Percentiles rank a stretch among this genome's conserved stretches.
phyloP scores from a whole-genome alignment of 2,888 invertebrate genomes.

The Brachyopa scutellaris region DNA sequence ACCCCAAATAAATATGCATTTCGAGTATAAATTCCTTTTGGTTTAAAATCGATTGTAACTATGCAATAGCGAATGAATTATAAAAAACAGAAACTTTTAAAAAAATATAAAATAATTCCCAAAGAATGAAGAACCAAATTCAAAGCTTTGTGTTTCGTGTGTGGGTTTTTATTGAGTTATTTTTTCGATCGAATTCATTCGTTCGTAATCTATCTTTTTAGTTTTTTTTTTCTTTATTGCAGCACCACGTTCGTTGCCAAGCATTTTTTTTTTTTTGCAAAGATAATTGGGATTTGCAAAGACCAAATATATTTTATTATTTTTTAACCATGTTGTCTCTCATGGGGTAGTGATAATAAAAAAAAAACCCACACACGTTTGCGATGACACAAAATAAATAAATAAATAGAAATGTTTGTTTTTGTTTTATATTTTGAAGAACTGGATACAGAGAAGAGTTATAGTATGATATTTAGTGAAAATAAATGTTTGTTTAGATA shows the following conservation, averaged over 20 bases:
- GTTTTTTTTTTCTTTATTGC: slow-evolving; percentile 5
- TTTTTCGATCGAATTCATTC: background rate
- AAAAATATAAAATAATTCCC: background rate
- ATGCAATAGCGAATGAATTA: too few species aligned
- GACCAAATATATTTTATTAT: background rate
- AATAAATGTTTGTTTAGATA: background rate
- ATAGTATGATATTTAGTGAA: background rate
- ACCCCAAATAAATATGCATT: too few species aligned
- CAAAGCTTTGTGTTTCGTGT: slow-evolving; percentile 10
- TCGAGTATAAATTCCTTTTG: too few species aligned
- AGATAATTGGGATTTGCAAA: slow-evolving; percentile 59
- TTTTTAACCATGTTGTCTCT: slow-evolving; percentile 34
- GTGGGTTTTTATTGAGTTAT: slow-evolving; percentile 34
- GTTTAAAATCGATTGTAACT: too few species aligned
- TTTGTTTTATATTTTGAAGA: too few species aligned
- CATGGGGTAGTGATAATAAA: slow-evolving; percentile 20
- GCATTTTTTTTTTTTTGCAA: slow-evolving; percentile 17
- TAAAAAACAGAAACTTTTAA: too few species aligned
- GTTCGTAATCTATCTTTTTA: slow-evolving; percentile 4
- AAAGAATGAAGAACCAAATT: background rate
- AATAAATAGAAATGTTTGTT: too few species aligned
- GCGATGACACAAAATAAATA: slow-evolving; percentile 6
- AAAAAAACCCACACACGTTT: slow-evolving; percentile 9
- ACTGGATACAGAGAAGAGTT: too few species aligned
- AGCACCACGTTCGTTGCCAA: slow-evolving; percentile 35